Base-by-base conservation (phyloP, 2,113 vertebrate species). In the Thunnus maccoyii region DNA sequence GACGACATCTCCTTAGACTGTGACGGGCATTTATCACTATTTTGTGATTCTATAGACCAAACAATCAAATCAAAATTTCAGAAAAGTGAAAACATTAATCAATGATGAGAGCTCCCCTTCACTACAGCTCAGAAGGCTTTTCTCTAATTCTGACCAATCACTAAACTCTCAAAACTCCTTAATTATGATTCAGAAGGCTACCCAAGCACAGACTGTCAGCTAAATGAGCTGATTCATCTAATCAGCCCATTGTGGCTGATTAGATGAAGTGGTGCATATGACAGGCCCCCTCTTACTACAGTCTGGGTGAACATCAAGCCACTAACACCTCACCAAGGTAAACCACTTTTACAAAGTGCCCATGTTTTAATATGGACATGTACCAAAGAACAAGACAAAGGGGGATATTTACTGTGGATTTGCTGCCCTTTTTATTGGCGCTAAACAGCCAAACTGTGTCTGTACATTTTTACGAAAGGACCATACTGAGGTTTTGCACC, bases 171-270 rank as follows among this genome's bases (percentile, higher is more conserved):
- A 75, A 47, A 54, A 50, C 41, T 52, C 8, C 20, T 52, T n/a
- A 14, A 30, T 67, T 52, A 58, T 16, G 60, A 73, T 60, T 72
- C 62, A 54, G 22, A 44, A 3, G 50, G 46, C 25, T 82, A 18
- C 22, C 16, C 1, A 20, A 70, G 54, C 54, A 44, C 11, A 73
- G 20, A 11, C 36, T 10, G 52, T 17, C 15, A 22, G 15, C 68
- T 58, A 57, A 65, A 60, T 41, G 22, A 65, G 60, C 58, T 14
- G 22, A 71, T 76, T 57, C 32, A 41, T 74, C 36, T 62, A 47
- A 63, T 76, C 48, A 41, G 44, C 8, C 30, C 15, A 64, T 56
- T 27, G 57, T 8, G 20, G 27, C 9, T 56, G 57, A 65, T 64
- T 50, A 70, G 27, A 64, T 27, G 5, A 61, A 36, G 16, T 44